A percentile compares a stretch with the other conserved stretches of the same genome.
phyloP scores from a whole-genome alignment of 1,140 invertebrate species.

The Drosophila sturtevanti region DNA sequence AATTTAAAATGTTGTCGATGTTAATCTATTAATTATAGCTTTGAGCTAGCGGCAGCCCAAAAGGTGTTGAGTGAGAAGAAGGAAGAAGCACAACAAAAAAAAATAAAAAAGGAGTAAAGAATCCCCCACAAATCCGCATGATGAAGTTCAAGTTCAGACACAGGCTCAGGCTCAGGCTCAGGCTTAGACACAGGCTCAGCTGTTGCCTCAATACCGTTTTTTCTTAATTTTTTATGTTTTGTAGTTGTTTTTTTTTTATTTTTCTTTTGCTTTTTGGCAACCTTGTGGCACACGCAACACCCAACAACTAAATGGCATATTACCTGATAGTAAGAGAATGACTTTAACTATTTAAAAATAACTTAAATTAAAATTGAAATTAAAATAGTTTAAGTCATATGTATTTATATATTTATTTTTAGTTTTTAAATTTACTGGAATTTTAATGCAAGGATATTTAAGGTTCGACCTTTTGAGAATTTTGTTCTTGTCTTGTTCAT shows the following conservation, averaged over 20 bases:
- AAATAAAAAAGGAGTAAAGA: too few species aligned
- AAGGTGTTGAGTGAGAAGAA: constrained; percentile 65
- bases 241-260: background rate
- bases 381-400: too few species aligned
- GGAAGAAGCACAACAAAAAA: too few species aligned
- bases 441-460: constrained; percentile 45
- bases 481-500: constrained; percentile 48
- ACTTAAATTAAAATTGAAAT: too few species aligned
- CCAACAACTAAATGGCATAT: too few species aligned
- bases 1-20: constrained; percentile 81
- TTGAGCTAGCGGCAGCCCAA: constrained; percentile 72
- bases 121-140: background rate
- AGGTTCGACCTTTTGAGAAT: constrained; percentile 35
- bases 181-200: constrained; percentile 3
- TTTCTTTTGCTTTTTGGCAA: background rate
- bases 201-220: constrained; percentile 22
- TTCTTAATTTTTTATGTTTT: too few species aligned
- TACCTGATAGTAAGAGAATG: too few species aligned
- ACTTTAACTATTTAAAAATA: too few species aligned
- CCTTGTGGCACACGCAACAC: too few species aligned
- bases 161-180: background rate
- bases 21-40: constrained; percentile 80
- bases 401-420: too few species aligned
- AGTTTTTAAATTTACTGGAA: background rate
- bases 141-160: background rate